Evolutionary conservation across 2,113 vertebrate genomes (phyloP), one percentile per base, ranked within the genome.

Genomic region (Anhinga anhinga): DNA sequence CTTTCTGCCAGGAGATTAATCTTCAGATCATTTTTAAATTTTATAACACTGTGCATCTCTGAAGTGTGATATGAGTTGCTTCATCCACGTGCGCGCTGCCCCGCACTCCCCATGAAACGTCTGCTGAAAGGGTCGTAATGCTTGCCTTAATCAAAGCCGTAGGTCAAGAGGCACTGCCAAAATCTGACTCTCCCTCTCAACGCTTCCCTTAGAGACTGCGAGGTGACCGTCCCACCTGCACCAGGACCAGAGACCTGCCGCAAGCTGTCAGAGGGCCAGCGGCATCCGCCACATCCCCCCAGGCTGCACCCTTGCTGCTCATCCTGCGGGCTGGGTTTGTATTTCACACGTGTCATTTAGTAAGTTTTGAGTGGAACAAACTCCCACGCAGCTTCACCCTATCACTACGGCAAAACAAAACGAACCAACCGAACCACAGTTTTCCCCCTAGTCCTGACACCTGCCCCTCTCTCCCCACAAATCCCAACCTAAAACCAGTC

Each of bases 1-100:
- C 80, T 23, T 40, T 50, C 45, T 81, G 81, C 66, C 71, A 47
- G 42, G 34, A 47, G 44, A 95, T 47, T 30, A 0, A 78, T 55
- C 81, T 32, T 23, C 70, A 18, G 36, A 22, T 21, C 12, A 3
- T 11, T 67, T 27, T 19, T 4, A 27, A 14, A 42, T 15, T 42
- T 21, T 25, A 58, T 1, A 36, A 3, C 74, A 32, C 38, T 16
- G 13, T 4, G 22, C 53, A 13, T 27, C 58, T 74, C 42, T 32
- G 19, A 12, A 3, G 45, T 0, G 6, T 8, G 58, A 34, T 3
- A 23, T 0, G 0, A 77, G 4, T 7, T 7, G 25, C 44, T 50
- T 9, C 36, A 6, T 8, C 13, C 55, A 8, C 0, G 1, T 9
- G 38, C 9, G 0, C 1, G 9, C 67, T 29, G 50, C 40, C 45